Percentiles rank a stretch among this genome's conserved stretches.
phyloP scores from a whole-genome alignment of 1,140 invertebrate species.

The Scaptomyza graminum region DNA sequence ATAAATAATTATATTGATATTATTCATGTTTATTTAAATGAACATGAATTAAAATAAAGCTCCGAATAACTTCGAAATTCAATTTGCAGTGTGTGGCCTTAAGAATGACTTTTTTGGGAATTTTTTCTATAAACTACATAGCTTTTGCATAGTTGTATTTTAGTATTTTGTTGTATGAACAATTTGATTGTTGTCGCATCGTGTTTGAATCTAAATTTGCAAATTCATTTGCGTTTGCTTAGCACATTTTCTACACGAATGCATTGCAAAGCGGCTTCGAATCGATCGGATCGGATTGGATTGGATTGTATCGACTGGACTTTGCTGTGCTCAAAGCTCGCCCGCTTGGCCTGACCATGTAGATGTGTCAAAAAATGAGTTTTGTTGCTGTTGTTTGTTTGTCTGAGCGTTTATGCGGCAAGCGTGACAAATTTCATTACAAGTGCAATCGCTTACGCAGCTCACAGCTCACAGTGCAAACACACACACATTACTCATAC shows the following conservation, averaged over 20 bases:
- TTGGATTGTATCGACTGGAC: conserved; percentile 16
- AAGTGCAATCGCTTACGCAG: conserved; percentile 19
- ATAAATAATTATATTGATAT: no score
- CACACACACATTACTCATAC: conserved; percentile 58
- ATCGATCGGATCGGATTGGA: conserved; percentile 2
- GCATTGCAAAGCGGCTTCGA: conserved; percentile 32
- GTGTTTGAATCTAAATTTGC: conserved; percentile 72
- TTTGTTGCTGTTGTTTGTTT: conserved; percentile 34
- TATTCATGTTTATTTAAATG: neutral
- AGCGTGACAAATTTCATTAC: conserved; percentile 52
- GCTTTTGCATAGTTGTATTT: conserved; percentile 1
- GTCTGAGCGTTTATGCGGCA: neutral
- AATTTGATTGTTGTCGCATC: conserved; percentile 56
- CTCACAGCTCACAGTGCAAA: neutral
- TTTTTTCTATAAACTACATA: conserved; percentile 16
- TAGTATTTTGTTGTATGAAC: conserved; percentile 17
- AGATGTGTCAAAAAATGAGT: conserved; percentile 61
- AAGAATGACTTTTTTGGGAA: conserved; percentile 7
- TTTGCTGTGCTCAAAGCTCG: neutral
- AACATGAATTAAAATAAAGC: neutral
- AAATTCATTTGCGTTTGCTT: conserved; percentile 76
- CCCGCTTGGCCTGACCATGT: conserved; percentile 17
- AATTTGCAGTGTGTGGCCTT: conserved; percentile 6
- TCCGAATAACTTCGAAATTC: neutral
- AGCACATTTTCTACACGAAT: conserved; percentile 73